Percentiles rank a stretch among this genome's conserved stretches.
Conservation (phyloP, 2,888 invertebrate genomes). For the Ramazzottius varieornatus region DNA sequence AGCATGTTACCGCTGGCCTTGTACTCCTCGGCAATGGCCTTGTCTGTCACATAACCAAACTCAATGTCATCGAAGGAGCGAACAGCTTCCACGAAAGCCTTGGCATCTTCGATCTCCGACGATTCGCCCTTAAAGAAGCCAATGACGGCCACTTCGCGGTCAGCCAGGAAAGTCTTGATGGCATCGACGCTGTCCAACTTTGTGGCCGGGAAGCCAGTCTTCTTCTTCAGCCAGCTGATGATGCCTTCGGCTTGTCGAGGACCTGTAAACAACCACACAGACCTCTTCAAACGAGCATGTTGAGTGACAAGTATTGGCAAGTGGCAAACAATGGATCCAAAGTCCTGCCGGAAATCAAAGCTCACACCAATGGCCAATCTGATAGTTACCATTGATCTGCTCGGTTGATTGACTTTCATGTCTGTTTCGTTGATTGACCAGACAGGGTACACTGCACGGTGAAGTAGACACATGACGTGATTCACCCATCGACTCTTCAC, state of each 20-base stretch:
- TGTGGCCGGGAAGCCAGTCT: slow-evolving; percentile 81
- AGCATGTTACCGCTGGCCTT: slow-evolving; percentile 50
- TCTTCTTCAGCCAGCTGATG: slow-evolving; percentile 74
- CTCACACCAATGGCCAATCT: too few relatives aligned
- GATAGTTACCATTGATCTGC: too few relatives aligned
- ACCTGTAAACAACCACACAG: slow-evolving; percentile 30
- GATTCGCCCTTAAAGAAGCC: slow-evolving; percentile 76
- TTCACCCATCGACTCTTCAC: too few relatives aligned
- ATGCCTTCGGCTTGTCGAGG: slow-evolving; percentile 77
- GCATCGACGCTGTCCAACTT: slow-evolving; percentile 48
- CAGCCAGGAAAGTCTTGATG: slow-evolving; percentile 52
- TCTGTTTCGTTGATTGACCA: too few relatives aligned
- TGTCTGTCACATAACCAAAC: slow-evolving; percentile 57
- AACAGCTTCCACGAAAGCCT: slow-evolving; percentile 54
- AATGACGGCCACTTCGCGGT: slow-evolving; percentile 50
- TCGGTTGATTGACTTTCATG: too few relatives aligned
- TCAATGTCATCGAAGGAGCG: slow-evolving; percentile 53
- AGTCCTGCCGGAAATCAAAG: too few relatives aligned
- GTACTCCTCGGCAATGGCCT: slow-evolving; percentile 48
- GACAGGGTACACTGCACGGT: too few relatives aligned
- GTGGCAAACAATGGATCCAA: too few relatives aligned
- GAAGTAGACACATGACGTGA: too few relatives aligned
- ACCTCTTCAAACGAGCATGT: slow-evolving; percentile 3
- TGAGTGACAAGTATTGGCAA: too few relatives aligned
- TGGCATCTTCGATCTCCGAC: slow-evolving; percentile 46